A percentile compares a stretch with the other conserved stretches of the same genome.
Conservation (phyloP, 2,797 vertebrate genomes). For the Fistularia commersonii region DNA sequence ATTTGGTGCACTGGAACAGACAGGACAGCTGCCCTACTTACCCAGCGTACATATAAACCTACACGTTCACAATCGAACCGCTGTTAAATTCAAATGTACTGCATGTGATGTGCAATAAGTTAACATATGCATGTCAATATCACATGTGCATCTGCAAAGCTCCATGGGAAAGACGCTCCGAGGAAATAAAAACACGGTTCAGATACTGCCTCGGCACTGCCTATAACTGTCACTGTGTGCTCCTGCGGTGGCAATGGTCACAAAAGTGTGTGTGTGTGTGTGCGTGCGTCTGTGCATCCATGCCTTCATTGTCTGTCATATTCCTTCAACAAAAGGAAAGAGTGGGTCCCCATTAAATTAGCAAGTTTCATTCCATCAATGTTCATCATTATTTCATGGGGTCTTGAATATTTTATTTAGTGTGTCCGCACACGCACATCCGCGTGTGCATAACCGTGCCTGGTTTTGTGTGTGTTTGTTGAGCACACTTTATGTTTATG, state of each 20-base stretch:
- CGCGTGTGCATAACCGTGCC: constrained; percentile 9
- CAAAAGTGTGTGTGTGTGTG: constrained; percentile 11
- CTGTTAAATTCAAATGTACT: constrained; percentile 26
- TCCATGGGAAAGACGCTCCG: constrained; percentile 10
- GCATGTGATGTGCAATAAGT: constrained; percentile 23
- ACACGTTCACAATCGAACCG: constrained; percentile 18
- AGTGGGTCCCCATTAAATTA: constrained; percentile 71
- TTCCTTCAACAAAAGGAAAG: constrained; percentile 46
- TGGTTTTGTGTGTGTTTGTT: constrained; percentile 20
- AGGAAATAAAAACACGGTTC: constrained; percentile 24
- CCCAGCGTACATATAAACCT: constrained; percentile 11
- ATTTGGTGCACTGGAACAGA: constrained; percentile 34
- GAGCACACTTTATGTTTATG: constrained; percentile 10
- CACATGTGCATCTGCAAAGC: constrained; percentile 3
- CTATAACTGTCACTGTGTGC: constrained; percentile 35
- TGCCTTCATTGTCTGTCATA: constrained; percentile 30
- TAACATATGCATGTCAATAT: constrained; percentile 7
- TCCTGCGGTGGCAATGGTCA: constrained; percentile 26
- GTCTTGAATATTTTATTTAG: constrained; percentile 73
- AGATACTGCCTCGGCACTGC: constrained; percentile 34
- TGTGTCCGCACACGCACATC: constrained; percentile 25
- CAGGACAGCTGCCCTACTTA: constrained; percentile 59
- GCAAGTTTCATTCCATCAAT: constrained; percentile 80
- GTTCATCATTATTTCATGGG: constrained; percentile 80
- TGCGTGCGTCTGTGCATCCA: not conserved